Conservation (phyloP, 2,888 invertebrate species). For the Dorcus hopei region DNA sequence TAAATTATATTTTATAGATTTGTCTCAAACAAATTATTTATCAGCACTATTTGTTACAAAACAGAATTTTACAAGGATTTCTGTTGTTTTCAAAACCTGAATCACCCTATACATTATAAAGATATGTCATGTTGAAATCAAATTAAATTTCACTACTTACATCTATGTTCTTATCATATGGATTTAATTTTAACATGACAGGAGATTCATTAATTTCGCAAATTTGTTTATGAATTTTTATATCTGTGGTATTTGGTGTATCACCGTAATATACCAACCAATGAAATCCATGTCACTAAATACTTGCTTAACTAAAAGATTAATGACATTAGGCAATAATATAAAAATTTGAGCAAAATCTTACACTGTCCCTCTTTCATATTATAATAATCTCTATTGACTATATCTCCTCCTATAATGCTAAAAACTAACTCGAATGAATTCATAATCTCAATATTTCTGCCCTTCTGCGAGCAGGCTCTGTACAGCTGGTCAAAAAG, state of each 20-base stretch:
- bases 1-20: too few relatives aligned
- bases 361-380: conserved; percentile 94
- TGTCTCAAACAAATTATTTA: too few relatives aligned
- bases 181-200: conserved; percentile 88
- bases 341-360: conserved; percentile 32
- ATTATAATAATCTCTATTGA: conserved; percentile 92
- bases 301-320: conserved; percentile 82
- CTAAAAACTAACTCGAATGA: conserved; percentile 91
- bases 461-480: conserved; percentile 92
- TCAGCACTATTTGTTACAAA: too few relatives aligned
- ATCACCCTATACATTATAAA: too few relatives aligned
- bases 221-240: conserved; percentile 91
- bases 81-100: too few relatives aligned
- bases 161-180: conserved; percentile 78
- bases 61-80: too few relatives aligned
- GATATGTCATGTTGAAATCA: neutral
- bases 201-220: conserved; percentile 96
- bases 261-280: conserved; percentile 97
- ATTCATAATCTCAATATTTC: conserved; percentile 98
- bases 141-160: conserved; percentile 54
- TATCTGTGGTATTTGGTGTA: conserved; percentile 76
- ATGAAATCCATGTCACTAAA: conserved; percentile 98
- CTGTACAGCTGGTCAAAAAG: too few relatives aligned
- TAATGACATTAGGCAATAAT: conserved; percentile 1
- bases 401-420: conserved; percentile 76